These are phyloP conservation scores for Leptinotarsa tumamoca DNA, from an alignment of 2,888 invertebrate species.

Conservation along the genomic window DNA sequence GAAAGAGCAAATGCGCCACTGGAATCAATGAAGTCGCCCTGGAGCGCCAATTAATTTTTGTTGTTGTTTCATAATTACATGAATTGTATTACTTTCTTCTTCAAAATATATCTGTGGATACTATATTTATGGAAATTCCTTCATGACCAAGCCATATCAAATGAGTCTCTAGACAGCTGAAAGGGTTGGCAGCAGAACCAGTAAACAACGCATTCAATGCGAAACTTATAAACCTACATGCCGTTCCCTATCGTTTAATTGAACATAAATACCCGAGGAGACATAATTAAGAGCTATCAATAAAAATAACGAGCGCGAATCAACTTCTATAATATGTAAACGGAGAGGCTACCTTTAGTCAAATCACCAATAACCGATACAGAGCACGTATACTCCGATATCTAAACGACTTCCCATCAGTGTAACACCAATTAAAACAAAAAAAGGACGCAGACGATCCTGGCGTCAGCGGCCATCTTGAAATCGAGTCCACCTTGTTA, in stretches of 20 bases:
- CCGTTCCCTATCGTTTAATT: slow-evolving; percentile 21
- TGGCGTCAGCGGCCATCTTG: slow-evolving; percentile 66
- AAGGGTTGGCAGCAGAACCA: neutral
- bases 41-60: too few relatives aligned
- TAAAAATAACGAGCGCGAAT: slow-evolving; percentile 38
- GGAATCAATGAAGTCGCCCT: too few relatives aligned
- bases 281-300: slow-evolving; percentile 42
- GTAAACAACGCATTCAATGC: neutral
- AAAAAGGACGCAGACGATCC: slow-evolving; percentile 59
- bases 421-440: slow-evolving; percentile 64
- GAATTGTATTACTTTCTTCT: too few relatives aligned
- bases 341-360: slow-evolving; percentile 52
- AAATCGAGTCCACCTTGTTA: slow-evolving; percentile 63
- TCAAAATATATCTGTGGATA: too few relatives aligned
- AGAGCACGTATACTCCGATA: slow-evolving; percentile 62
- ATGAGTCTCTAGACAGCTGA: neutral
- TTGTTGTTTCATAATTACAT: too few relatives aligned
- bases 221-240: slow-evolving; percentile 13
- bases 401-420: slow-evolving; percentile 64
- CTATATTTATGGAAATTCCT: too few relatives aligned
- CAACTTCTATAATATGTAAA: slow-evolving; percentile 42
- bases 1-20: too few relatives aligned
- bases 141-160: too few relatives aligned
- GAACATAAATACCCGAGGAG: slow-evolving; percentile 31
- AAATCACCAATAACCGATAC: slow-evolving; percentile 63